Evolutionary conservation across 2,888 invertebrate species (phyloP).

Genomic region (Lasioglossum malachurum): DNA sequence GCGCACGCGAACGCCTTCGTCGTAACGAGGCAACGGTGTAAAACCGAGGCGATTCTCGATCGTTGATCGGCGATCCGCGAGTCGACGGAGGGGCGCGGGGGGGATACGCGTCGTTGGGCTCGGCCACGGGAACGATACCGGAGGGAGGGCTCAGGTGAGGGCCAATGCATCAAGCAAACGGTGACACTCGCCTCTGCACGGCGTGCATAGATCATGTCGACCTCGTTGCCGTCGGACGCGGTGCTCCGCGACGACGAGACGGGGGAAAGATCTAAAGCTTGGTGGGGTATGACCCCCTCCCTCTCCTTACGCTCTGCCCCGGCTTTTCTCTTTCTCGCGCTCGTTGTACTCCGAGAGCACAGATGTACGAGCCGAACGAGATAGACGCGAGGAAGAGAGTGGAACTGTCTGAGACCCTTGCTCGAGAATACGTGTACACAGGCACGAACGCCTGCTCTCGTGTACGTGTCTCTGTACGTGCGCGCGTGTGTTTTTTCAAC

Average conservation of each 20-base stretch:
- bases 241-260: slow-evolving; percentile 54
- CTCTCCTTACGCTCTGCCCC: slow-evolving; percentile 40
- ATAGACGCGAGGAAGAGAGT: slow-evolving; percentile 67
- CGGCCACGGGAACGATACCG: slow-evolving; percentile 47
- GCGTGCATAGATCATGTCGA: slow-evolving; percentile 80
- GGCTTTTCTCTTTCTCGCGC: slow-evolving; percentile 63
- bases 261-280: slow-evolving; percentile 63
- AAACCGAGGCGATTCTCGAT: neutral
- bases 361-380: slow-evolving; percentile 74
- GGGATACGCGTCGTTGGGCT: slow-evolving; percentile 34
- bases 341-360: slow-evolving; percentile 60
- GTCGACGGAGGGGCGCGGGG: slow-evolving; percentile 24
- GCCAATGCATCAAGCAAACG: slow-evolving; percentile 79
- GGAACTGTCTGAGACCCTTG: slow-evolving; percentile 64
- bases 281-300: slow-evolving; percentile 39
- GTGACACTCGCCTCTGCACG: slow-evolving; percentile 76
- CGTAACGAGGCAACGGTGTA: neutral
- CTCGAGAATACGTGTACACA: slow-evolving; percentile 49
- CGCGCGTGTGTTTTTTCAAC: slow-evolving; percentile 81
- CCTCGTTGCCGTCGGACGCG: slow-evolving; percentile 72
- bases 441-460: slow-evolving; percentile 29
- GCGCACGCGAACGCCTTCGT: neutral
- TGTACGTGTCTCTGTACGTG: slow-evolving; percentile 55
- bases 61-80: slow-evolving; percentile 26
- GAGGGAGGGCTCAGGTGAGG: slow-evolving; percentile 71